These are phyloP conservation scores for Pedicia rivosa DNA, from an alignment of 2,888 invertebrate genomes.

Conservation along the genomic window DNA sequence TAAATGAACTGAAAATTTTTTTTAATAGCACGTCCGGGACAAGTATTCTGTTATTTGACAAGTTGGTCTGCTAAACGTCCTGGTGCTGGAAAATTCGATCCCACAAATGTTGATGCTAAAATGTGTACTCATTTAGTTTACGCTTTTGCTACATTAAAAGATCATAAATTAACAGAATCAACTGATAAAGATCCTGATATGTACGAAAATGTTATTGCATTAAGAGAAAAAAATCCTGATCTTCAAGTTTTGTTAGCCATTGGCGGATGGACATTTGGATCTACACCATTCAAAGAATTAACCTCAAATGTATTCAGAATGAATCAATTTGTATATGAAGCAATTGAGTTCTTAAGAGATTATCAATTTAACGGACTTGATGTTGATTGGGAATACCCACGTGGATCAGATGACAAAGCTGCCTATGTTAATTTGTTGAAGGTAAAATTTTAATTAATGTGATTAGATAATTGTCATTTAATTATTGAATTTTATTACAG, in stretches of 20 bases:
- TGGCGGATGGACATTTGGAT: slow-evolving; percentile 94
- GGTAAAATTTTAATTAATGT: slow-evolving; percentile 2
- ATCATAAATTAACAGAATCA: slow-evolving; percentile 64
- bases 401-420: slow-evolving; percentile 72
- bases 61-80: slow-evolving; percentile 92
- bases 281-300: slow-evolving; percentile 84
- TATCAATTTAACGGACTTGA: slow-evolving; percentile 86
- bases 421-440: slow-evolving; percentile 68
- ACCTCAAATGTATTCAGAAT: slow-evolving; percentile 83
- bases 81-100: slow-evolving; percentile 72
- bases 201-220: slow-evolving; percentile 69
- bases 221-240: slow-evolving; percentile 77
- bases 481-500: slow-evolving; percentile 19
- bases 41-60: slow-evolving; percentile 88
- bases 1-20: too few species aligned
- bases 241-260: slow-evolving; percentile 76
- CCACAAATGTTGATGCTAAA: slow-evolving; percentile 73
- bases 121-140: slow-evolving; percentile 92
- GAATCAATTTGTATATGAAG: slow-evolving; percentile 91
- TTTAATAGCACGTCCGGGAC: slow-evolving; percentile 58
- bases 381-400: slow-evolving; percentile 88
- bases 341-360: slow-evolving; percentile 80
- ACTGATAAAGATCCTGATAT: slow-evolving; percentile 70
- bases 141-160: slow-evolving; percentile 83
- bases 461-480: too few species aligned